A percentile compares a stretch with the other conserved stretches of the same genome.
Conservation (phyloP, 2,797 vertebrate species). For the Scolopax rusticola region DNA sequence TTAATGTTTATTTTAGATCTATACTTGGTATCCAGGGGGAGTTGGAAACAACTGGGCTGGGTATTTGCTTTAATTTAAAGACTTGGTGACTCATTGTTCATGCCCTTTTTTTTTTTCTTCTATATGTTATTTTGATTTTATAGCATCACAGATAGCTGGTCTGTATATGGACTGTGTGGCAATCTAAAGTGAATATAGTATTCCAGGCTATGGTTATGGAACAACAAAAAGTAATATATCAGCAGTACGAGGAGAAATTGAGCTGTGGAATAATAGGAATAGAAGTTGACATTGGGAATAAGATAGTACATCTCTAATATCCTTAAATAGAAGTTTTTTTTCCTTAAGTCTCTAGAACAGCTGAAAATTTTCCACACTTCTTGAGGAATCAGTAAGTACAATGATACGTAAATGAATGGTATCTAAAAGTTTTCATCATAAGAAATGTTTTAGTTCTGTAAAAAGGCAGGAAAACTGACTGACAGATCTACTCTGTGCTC, state of each 20-base stretch:
- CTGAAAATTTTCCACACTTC: neutral
- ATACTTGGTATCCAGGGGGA: neutral
- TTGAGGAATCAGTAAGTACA: neutral
- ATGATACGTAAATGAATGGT: neutral
- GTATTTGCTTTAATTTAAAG: slow-evolving; percentile 21
- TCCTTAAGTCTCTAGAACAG: neutral
- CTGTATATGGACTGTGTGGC: neutral
- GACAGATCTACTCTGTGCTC: neutral
- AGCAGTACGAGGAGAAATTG: neutral
- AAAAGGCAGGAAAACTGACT: slow-evolving; percentile 20
- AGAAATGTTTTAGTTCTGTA: slow-evolving; percentile 24
- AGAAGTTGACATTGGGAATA: neutral
- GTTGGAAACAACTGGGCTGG: neutral
- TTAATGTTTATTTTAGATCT: neutral
- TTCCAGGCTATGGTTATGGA: neutral
- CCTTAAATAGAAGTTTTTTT: neutral
- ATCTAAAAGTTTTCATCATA: neutral
- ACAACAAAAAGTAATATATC: neutral
- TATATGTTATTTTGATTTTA: neutral
- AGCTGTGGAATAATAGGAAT: neutral
- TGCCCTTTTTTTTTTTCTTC: accelerated
- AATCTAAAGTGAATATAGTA: neutral
- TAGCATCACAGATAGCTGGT: neutral
- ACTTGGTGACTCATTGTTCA: neutral
- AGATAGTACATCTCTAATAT: neutral